Conservation (phyloP, 2,797 vertebrate genomes). For the Sylvilagus floridanus region DNA sequence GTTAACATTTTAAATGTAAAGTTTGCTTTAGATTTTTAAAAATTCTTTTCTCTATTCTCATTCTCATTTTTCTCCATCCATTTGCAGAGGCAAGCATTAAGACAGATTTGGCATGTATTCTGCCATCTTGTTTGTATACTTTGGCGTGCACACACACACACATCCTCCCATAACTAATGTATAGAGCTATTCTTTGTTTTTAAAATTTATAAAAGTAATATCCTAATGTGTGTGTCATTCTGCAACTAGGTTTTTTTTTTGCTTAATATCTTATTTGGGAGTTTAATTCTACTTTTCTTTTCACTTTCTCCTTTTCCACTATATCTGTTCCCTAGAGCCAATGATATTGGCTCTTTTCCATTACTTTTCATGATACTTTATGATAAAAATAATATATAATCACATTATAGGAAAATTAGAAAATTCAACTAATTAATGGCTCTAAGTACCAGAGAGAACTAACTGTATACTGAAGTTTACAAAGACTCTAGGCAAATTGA, state of each 20-base stretch:
- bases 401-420: conserved; percentile 29
- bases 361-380: conserved; percentile 58
- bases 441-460: conserved; percentile 32
- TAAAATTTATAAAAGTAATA: conserved; percentile 54
- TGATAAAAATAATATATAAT: conserved; percentile 59
- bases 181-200: conserved; percentile 36
- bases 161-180: not conserved
- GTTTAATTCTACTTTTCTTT: conserved; percentile 52
- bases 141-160: not conserved
- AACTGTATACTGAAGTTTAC: conserved; percentile 43
- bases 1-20: conserved; percentile 33
- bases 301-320: not conserved
- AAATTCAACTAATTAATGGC: conserved; percentile 35
- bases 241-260: conserved; percentile 15
- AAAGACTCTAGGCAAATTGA: conserved; percentile 39
- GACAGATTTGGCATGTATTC: conserved; percentile 55
- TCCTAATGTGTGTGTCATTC: conserved; percentile 45
- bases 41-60: conserved; percentile 11
- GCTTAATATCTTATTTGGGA: conserved; percentile 22
- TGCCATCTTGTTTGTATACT: conserved; percentile 53
- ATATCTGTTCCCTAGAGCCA: not conserved
- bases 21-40: conserved; percentile 54
- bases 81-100: conserved; percentile 45
- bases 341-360: not conserved
- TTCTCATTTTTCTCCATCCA: conserved; percentile 27